phyloP scores from a whole-genome alignment of 2,797 vertebrate genomes.

The Phrynocephalus vlangalii region DNA sequence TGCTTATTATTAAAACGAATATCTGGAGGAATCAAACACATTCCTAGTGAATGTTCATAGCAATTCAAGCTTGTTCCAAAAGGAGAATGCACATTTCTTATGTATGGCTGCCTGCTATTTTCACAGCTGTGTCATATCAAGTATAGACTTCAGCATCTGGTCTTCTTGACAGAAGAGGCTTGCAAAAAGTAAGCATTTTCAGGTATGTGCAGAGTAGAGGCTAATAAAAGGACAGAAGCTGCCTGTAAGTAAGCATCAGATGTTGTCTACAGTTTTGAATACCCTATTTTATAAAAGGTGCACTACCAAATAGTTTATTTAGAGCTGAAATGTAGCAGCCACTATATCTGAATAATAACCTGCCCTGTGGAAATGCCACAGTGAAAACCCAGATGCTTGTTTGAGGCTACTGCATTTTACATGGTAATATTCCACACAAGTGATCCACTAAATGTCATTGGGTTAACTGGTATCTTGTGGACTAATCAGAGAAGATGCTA shows the following conservation, averaged over 20 bases:
- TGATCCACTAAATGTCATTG: neutral
- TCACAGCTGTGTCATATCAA: constrained; percentile 2
- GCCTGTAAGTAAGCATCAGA: constrained; percentile 58
- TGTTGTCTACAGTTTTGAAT: constrained; percentile 17
- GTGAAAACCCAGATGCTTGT: neutral
- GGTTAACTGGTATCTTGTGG: no score
- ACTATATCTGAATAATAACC: constrained; percentile 46
- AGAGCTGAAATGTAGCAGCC: constrained; percentile 39
- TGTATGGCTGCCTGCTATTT: constrained; percentile 27
- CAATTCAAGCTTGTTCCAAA: constrained; percentile 52
- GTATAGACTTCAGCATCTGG: constrained; percentile 1
- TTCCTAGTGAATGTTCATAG: constrained; percentile 38
- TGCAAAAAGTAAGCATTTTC: neutral
- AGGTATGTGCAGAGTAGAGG: constrained; percentile 43
- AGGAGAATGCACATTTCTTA: constrained; percentile 38
- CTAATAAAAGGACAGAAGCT: constrained; percentile 45
- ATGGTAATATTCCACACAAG: neutral
- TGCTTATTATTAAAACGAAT: constrained; percentile 38
- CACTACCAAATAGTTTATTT: constrained; percentile 22
- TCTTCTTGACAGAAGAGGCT: constrained; percentile 41
- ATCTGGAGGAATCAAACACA: constrained; percentile 45
- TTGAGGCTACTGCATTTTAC: neutral
- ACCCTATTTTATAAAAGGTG: constrained; percentile 55
- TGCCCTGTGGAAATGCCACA: constrained; percentile 1
- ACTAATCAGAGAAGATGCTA: no score